Percentiles rank a stretch among this genome's conserved stretches.
Conservation (phyloP, 1,140 invertebrate species). For the Agrilus planipennis region DNA sequence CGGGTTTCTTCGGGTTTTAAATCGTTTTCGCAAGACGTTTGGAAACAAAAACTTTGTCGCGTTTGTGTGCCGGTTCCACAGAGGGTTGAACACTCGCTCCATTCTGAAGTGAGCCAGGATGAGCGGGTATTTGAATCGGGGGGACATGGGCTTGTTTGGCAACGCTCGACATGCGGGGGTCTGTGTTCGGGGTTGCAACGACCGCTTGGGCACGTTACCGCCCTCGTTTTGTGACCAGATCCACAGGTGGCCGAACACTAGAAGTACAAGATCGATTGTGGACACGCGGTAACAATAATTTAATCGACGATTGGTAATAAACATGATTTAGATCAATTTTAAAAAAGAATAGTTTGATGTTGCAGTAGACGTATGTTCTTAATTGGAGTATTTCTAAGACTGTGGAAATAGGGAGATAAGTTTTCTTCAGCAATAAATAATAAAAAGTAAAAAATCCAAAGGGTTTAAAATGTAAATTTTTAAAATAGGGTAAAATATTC, state of each 20-base stretch:
- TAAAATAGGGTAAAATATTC: too few species aligned
- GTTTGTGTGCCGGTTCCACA: constrained; percentile 47
- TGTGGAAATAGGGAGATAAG: too few species aligned
- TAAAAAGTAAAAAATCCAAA: too few species aligned
- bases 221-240: constrained; percentile 44
- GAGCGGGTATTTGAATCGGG: constrained; percentile 10
- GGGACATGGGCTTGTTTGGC: constrained; percentile 40
- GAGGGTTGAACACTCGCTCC: constrained; percentile 34
- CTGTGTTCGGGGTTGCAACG: constrained; percentile 26
- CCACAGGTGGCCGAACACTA: constrained; percentile 59
- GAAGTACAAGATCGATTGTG: too few species aligned
- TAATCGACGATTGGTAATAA: too few species aligned
- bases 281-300: too few species aligned
- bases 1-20: constrained; percentile 44
- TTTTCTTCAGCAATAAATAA: too few species aligned
- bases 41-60: constrained; percentile 39
- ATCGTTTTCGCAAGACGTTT: constrained; percentile 36
- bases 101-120: constrained; percentile 37
- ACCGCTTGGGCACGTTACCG: constrained; percentile 25
- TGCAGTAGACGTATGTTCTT: too few species aligned
- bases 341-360: too few species aligned
- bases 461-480: too few species aligned
- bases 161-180: constrained; percentile 36
- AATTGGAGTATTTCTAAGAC: too few species aligned
- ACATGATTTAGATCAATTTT: too few species aligned